Conservation (phyloP, 2,113 vertebrate species). For the Labeo rohita region DNA sequence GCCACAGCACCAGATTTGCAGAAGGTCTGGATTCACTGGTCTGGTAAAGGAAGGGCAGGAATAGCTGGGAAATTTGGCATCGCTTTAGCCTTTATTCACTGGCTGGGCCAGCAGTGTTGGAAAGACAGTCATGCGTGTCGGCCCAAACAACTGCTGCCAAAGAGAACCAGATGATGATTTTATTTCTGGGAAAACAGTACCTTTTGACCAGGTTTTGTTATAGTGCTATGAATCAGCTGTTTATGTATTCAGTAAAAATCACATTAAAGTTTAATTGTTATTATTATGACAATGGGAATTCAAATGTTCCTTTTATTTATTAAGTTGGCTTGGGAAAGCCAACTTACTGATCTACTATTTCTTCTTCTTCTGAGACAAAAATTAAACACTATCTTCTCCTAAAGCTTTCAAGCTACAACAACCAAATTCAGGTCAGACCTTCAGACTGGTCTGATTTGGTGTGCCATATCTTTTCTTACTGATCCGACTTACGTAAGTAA, state of each 20-base stretch:
- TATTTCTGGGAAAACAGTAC: constrained; percentile 2
- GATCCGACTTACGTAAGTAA: no score
- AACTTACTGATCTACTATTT: no score
- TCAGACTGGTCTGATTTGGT: no score
- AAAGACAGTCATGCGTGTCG: constrained; percentile 86
- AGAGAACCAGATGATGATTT: constrained; percentile 76
- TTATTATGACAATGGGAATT: neutral
- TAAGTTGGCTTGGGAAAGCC: no score
- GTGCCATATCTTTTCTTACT: no score
- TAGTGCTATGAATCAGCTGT: neutral
- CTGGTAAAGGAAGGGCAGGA: constrained; percentile 83
- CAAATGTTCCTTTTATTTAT: neutral
- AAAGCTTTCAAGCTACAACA: no score
- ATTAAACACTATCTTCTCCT: no score
- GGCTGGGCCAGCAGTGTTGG: constrained; percentile 85
- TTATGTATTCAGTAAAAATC: neutral
- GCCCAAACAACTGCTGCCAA: constrained; percentile 81
- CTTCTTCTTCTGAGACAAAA: no score
- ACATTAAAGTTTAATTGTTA: neutral
- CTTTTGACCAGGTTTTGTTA: neutral
- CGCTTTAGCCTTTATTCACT: constrained; percentile 79
- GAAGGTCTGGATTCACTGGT: constrained; percentile 92
- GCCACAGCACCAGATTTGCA: constrained; percentile 88
- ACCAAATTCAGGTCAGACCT: no score
- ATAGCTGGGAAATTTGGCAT: constrained; percentile 29